phyloP scores from a whole-genome alignment of 2,888 invertebrate genomes.

The Lamproptera curius region DNA sequence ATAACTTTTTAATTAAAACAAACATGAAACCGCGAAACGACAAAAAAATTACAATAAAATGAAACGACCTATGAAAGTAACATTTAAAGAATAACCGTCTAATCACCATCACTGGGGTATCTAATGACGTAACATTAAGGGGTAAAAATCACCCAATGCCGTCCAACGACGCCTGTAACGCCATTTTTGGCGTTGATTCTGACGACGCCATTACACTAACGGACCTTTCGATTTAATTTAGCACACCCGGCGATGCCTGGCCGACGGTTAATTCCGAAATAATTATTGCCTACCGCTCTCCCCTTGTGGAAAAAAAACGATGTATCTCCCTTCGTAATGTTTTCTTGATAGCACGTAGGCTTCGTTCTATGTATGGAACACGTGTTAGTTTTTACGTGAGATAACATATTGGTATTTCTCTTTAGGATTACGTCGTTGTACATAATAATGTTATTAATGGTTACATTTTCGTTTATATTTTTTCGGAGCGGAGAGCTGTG shows the following conservation, averaged over 20 bases:
- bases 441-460: too few relatives aligned
- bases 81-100: not conserved
- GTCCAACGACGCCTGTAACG: slow-evolving; percentile 35
- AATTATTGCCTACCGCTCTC: slow-evolving; percentile 58
- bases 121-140: slow-evolving; percentile 23
- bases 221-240: slow-evolving; percentile 68
- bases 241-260: slow-evolving; percentile 58
- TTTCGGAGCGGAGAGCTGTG: too few relatives aligned
- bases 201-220: slow-evolving; percentile 64
- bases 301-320: slow-evolving; percentile 40
- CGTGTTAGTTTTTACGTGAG: too few relatives aligned
- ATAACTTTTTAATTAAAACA: too few relatives aligned
- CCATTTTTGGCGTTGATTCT: slow-evolving; percentile 65
- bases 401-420: too few relatives aligned
- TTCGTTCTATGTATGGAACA: too few relatives aligned
- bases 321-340: slow-evolving; percentile 30
- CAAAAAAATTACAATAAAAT: too few relatives aligned
- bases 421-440: too few relatives aligned
- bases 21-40: too few relatives aligned
- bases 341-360: slow-evolving; percentile 32
- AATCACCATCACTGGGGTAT: slow-evolving; percentile 10
- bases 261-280: slow-evolving; percentile 67
- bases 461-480: too few relatives aligned
- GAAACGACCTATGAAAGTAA: too few relatives aligned
- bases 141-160: slow-evolving; percentile 27